These are phyloP conservation scores for Siphlonurus alternatus DNA, from an alignment of 2,888 invertebrate species.

Conservation along the genomic window DNA sequence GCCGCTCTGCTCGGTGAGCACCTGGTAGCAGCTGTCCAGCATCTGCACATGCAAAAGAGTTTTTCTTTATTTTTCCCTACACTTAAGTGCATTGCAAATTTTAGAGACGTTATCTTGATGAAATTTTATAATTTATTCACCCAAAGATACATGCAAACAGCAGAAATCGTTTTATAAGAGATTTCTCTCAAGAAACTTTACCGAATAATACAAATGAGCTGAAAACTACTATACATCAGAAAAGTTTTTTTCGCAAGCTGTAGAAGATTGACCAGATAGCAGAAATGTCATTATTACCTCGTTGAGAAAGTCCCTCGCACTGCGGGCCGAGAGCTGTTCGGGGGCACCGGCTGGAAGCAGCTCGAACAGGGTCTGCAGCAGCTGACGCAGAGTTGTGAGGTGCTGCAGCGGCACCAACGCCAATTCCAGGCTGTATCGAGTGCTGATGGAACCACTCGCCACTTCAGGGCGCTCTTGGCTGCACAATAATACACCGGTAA, in stretches of 20 bases:
- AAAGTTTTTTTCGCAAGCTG: not conserved
- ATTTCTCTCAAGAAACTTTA: too few relatives aligned
- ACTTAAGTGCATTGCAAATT: too few relatives aligned
- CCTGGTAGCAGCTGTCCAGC: conserved; percentile 4
- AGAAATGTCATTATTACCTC: too few relatives aligned
- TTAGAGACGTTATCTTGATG: too few relatives aligned
- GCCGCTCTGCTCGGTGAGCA: conserved; percentile 3
- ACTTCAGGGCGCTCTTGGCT: not conserved
- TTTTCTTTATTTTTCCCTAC: too few relatives aligned
- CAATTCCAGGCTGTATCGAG: not conserved
- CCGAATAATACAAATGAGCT: too few relatives aligned
- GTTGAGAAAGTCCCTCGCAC: not conserved
- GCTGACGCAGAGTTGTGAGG: conserved; percentile 3
- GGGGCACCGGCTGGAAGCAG: not conserved
- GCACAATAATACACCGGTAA: too few relatives aligned
- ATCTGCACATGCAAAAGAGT: too few relatives aligned
- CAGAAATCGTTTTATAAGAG: too few relatives aligned
- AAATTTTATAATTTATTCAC: too few relatives aligned
- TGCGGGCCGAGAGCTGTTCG: not conserved
- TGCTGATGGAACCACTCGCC: not conserved
- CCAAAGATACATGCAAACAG: too few relatives aligned
- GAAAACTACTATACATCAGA: not conserved
- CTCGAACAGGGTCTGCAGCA: conserved; percentile 2
- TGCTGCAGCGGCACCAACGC: conserved; percentile 3
- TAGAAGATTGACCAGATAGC: too few relatives aligned